Conservation (phyloP, 2,797 vertebrate genomes). For the Sylvia borin region DNA sequence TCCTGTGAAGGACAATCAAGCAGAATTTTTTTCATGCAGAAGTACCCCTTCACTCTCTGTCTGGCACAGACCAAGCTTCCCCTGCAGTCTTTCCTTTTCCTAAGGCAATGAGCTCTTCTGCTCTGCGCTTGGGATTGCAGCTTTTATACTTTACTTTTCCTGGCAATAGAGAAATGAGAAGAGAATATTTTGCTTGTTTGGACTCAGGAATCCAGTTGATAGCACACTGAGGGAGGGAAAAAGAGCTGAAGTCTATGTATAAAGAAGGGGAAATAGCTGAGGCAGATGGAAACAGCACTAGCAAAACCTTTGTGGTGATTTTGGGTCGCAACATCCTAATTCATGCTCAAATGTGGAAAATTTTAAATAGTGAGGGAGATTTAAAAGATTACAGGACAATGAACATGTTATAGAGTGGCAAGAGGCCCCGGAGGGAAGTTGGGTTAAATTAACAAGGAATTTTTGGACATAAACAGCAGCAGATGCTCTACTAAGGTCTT, state of each 20-base stretch:
- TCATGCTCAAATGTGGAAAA: neutral
- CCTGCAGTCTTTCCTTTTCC: neutral
- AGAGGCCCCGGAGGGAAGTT: neutral
- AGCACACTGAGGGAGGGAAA: neutral
- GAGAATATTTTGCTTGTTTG: neutral
- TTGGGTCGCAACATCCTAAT: fast-evolving
- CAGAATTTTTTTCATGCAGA: neutral
- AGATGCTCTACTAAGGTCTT: neutral
- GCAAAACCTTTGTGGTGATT: neutral
- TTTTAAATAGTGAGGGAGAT: neutral
- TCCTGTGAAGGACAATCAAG: neutral
- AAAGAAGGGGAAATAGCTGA: neutral
- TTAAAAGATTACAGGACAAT: neutral
- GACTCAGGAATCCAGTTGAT: neutral
- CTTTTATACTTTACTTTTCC: neutral
- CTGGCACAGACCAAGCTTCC: neutral
- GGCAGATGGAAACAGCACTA: neutral
- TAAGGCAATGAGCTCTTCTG: neutral
- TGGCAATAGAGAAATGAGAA: neutral
- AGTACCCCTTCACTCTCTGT: neutral
- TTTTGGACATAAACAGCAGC: neutral
- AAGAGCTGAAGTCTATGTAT: neutral
- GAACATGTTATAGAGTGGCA: neutral
- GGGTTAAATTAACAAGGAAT: neutral
- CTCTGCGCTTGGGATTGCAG: neutral